Base-by-base conservation (phyloP, 2,888 invertebrate genomes). In the Ennomos quercinarius region DNA sequence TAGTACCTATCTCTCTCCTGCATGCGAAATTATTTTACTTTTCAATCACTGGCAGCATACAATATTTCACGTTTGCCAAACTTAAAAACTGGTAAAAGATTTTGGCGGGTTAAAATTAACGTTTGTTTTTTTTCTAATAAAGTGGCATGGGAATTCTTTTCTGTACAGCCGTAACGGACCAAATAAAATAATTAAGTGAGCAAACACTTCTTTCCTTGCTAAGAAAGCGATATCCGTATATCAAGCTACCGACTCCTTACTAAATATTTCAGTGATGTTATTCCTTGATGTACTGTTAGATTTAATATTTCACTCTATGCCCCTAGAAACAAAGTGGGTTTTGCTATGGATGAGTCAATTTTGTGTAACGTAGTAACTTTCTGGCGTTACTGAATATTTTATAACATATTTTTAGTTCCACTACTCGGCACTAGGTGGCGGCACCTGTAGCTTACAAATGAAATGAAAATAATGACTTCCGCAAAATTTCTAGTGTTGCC, bases 311-410 rank as follows among this genome's bases (percentile, higher is more conserved):
- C 63, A 76, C 76, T 67, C 68, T 85, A 81, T 60, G 0, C 0
- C 0, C 5, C 5, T 12, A 0, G 0, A 0, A 8, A 59, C 70
- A 84, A 74, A 73, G 76, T 68, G 41, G 48, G 63, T 64, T 78
- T 83, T 81, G 47, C 66, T 48, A 57, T 74, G 74, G n/a, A 64
- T 36, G 39, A 13, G 51, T 42, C 54, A 70, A 74, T 80, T 27
- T 79, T 79, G 77, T 77, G 74, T 81, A 81, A 81, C 78, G 74
- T 79, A 71, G 83, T 87, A 88, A 87, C 86, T 87, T 87, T 84
- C 76, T 78, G 78, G 72, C 75, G 63, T 70, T 61, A 63, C 63
- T 88, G 71, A 86, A 89, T 89, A 83, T 84, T 87, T 89, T 72
- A 89, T 84, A 61, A 74, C 3, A 41, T 40, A 27, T 42, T 11